Conservation (phyloP, 2,113 vertebrate species). For the Chionomys nivalis region DNA sequence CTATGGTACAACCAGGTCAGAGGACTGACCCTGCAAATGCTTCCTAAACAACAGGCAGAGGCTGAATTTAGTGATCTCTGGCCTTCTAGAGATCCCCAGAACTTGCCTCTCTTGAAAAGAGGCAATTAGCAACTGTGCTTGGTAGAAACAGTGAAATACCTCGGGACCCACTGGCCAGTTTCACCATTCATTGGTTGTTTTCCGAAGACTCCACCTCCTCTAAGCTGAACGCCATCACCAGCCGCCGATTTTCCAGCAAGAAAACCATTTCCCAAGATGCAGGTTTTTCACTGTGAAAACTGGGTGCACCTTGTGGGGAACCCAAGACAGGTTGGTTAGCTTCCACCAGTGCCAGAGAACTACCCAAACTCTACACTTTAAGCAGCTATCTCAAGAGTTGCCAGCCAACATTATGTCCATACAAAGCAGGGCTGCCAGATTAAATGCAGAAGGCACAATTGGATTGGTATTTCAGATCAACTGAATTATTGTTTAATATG, state of each 20-base stretch:
- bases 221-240: not conserved
- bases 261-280: not conserved
- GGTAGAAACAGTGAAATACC: not conserved
- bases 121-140: not conserved
- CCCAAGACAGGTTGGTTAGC: not conserved
- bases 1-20: not conserved
- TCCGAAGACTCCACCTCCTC: not conserved
- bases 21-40: not conserved
- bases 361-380: not conserved
- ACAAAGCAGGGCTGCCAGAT: not conserved
- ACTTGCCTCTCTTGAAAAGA: constrained; percentile 31
- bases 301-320: not conserved
- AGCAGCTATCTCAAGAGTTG: not conserved
- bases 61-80: not conserved
- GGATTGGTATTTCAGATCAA: constrained; percentile 30
- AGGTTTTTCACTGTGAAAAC: constrained; percentile 28
- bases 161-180: not conserved
- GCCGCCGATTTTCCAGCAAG: not conserved
- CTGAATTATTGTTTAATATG: constrained; percentile 30
- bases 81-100: not conserved
- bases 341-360: not conserved
- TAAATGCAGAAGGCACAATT: constrained; percentile 1
- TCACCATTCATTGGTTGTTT: not conserved
- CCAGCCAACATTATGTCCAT: not conserved
- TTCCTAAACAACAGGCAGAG: constrained; percentile 10